Conservation (phyloP, 2,888 invertebrate genomes). For the Cephus runcator region DNA sequence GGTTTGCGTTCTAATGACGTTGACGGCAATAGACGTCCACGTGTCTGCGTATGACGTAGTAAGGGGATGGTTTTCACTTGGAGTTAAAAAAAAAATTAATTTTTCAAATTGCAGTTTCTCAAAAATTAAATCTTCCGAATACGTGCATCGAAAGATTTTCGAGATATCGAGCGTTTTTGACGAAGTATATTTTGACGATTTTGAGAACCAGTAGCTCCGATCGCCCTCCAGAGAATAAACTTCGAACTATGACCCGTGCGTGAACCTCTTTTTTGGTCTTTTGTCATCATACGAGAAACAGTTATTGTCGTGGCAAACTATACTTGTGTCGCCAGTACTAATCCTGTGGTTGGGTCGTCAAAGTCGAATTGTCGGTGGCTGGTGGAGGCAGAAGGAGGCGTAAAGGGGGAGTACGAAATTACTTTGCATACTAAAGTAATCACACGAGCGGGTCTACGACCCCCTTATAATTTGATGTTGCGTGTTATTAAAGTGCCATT, state of each 20-base stretch:
- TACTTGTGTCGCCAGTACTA: not conserved
- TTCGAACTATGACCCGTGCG: not conserved
- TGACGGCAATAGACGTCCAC: not conserved
- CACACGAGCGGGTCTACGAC: conserved; percentile 39
- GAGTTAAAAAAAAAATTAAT: too few species aligned
- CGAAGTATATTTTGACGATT: too few species aligned
- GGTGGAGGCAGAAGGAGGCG: conserved; percentile 6
- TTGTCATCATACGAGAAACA: not conserved
- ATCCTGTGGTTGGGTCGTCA: not conserved
- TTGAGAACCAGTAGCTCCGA: not conserved
- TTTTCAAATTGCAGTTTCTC: too few species aligned
- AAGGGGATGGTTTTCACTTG: too few species aligned
- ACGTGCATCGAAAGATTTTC: too few species aligned
- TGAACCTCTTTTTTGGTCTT: not conserved
- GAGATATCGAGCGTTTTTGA: too few species aligned
- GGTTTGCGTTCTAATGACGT: not conserved
- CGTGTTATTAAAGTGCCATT: conserved; percentile 60
- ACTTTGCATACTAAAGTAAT: conserved; percentile 30
- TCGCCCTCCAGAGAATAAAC: not conserved
- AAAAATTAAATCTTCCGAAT: too few species aligned
- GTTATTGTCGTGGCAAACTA: not conserved
- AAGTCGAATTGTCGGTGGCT: not conserved
- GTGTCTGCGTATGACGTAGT: not conserved
- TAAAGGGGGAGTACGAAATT: conserved; percentile 15
- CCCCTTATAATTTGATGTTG: conserved; percentile 57